Evolutionary conservation across 1,140 invertebrate genomes (phyloP).

Genomic region (Drosophila nannoptera): DNA sequence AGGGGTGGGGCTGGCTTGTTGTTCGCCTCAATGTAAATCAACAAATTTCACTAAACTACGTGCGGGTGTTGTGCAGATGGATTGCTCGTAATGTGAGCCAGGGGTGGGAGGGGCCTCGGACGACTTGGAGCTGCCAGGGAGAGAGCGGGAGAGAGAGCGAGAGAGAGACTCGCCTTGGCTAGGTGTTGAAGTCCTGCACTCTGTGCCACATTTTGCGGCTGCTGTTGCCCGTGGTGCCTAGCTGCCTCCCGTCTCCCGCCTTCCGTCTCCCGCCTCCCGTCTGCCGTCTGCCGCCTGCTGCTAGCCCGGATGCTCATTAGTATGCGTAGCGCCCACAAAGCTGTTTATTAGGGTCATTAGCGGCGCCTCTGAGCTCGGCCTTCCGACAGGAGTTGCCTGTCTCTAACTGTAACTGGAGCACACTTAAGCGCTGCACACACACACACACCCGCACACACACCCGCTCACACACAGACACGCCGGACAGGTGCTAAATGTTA

Average conservation of each 20-base stretch:
- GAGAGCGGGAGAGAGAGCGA: not conserved
- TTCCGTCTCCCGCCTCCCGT: not conserved
- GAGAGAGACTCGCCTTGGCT: slow-evolving; percentile 18
- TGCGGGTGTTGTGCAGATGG: slow-evolving; percentile 74
- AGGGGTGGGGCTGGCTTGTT: not conserved
- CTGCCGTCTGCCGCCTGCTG: slow-evolving; percentile 13
- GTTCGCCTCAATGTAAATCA: slow-evolving; percentile 58
- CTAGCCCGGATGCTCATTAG: slow-evolving; percentile 62
- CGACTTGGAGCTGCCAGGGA: not conserved
- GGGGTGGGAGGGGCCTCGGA: not conserved
- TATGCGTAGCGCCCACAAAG: slow-evolving; percentile 70
- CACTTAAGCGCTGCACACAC: slow-evolving; percentile 7
- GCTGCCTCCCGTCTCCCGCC: not conserved
- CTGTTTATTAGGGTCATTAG: slow-evolving; percentile 76
- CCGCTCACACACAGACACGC: not conserved
- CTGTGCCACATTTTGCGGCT: slow-evolving; percentile 47
- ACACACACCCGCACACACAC: not conserved
- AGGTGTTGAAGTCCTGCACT: slow-evolving; percentile 70
- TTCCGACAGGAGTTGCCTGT: not conserved
- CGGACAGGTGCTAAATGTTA: slow-evolving; percentile 20
- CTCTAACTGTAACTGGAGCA: slow-evolving; percentile 23
- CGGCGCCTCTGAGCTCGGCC: slow-evolving; percentile 57
- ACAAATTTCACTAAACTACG: slow-evolving; percentile 76
- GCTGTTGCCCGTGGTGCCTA: slow-evolving; percentile 35
- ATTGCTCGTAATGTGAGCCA: slow-evolving; percentile 64